phyloP scores from a whole-genome alignment of 1,140 invertebrate species.

The Planococcus citri region DNA sequence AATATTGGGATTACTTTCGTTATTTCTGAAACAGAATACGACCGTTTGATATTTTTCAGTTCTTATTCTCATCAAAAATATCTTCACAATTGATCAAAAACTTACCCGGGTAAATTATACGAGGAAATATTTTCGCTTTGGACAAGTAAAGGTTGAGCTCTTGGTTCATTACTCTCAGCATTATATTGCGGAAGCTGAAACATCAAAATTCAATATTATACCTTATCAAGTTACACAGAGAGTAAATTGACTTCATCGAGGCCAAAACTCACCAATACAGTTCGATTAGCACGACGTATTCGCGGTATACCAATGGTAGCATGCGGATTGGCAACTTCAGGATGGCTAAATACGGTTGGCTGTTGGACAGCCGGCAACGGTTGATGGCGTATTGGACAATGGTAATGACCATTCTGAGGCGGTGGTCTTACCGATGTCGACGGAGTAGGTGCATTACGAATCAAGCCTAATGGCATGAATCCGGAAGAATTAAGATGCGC shows the following conservation, averaged over 20 bases:
- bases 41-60: no score
- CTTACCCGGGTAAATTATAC: not conserved
- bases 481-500: conserved; percentile 7
- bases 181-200: not conserved
- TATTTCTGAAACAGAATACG: not conserved
- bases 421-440: not conserved
- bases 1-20: not conserved
- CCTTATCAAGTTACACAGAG: no score
- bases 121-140: not conserved
- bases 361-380: not conserved
- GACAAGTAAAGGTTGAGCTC: not conserved
- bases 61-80: conserved; percentile 1
- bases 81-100: not conserved
- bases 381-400: not conserved
- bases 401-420: conserved; percentile 10
- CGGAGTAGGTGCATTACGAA: not conserved
- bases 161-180: not conserved
- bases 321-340: not conserved
- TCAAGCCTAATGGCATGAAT: not conserved
- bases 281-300: not conserved
- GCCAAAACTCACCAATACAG: not conserved
- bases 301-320: not conserved
- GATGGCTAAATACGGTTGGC: conserved; percentile 11
- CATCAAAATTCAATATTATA: not conserved
- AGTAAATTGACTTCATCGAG: not conserved